phyloP scores from a whole-genome alignment of 2,113 vertebrate species.

The Malurus alboscapulatus region DNA sequence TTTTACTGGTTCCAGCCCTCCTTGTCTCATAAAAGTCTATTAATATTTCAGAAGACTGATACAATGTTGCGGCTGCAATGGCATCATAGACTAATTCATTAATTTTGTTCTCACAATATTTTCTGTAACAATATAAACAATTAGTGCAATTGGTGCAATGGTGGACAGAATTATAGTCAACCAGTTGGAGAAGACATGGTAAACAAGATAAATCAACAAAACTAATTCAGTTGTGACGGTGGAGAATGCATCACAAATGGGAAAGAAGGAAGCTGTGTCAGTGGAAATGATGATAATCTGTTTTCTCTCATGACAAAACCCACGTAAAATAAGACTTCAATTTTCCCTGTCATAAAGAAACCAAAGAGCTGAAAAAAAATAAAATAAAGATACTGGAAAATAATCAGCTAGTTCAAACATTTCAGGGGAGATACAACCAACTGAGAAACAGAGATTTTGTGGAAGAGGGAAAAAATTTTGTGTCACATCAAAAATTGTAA shows the following conservation, averaged over 20 bases:
- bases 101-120: neutral
- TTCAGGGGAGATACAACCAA: neutral
- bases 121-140: neutral
- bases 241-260: neutral
- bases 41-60: neutral
- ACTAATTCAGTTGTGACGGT: neutral
- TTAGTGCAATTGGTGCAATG: neutral
- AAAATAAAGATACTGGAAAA: neutral
- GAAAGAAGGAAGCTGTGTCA: neutral
- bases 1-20: neutral
- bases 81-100: neutral
- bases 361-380: neutral
- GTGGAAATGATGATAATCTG: neutral
- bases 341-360: neutral
- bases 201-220: neutral
- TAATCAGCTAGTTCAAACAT: neutral
- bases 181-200: neutral
- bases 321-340: neutral
- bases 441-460: neutral
- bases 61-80: neutral
- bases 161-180: neutral
- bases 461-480: neutral
- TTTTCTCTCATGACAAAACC: neutral
- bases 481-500: neutral
- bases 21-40: neutral